Conservation (phyloP, 2,888 invertebrate genomes). For the Dexiosoma caninum region DNA sequence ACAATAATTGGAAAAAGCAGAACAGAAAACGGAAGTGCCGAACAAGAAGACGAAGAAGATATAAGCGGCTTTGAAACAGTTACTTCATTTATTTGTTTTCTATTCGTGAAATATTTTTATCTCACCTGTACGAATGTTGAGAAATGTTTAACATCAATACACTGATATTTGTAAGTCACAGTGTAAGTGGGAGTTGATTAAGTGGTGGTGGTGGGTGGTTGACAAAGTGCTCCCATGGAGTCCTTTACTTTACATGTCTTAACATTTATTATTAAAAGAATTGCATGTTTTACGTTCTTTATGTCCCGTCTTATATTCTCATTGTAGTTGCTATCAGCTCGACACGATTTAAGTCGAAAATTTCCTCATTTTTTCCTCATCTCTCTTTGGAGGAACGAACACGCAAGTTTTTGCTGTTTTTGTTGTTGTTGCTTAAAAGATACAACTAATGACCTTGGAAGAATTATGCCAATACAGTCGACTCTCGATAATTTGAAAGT, state of each 20-base stretch:
- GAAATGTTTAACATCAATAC: neutral
- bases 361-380: slow-evolving; percentile 11
- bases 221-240: neutral
- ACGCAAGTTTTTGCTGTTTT: too few relatives aligned
- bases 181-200: neutral
- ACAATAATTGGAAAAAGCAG: slow-evolving; percentile 15
- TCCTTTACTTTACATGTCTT: slow-evolving; percentile 1
- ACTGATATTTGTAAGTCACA: neutral
- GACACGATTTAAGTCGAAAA: neutral
- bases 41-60: slow-evolving; percentile 25
- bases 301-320: neutral
- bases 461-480: too few relatives aligned
- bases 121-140: slow-evolving; percentile 17
- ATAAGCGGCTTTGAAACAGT: slow-evolving; percentile 27
- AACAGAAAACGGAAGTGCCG: slow-evolving; percentile 43
- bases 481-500: too few relatives aligned
- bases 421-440: neutral
- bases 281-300: slow-evolving; percentile 48
- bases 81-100: neutral
- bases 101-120: slow-evolving; percentile 21
- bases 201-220: neutral
- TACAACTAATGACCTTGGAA: neutral
- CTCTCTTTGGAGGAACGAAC: neutral
- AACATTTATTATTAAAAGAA: slow-evolving; percentile 36
- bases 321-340: slow-evolving; percentile 10